Evolutionary conservation across 2,113 vertebrate genomes (phyloP).

Genomic region (Anseranas semipalmata): DNA sequence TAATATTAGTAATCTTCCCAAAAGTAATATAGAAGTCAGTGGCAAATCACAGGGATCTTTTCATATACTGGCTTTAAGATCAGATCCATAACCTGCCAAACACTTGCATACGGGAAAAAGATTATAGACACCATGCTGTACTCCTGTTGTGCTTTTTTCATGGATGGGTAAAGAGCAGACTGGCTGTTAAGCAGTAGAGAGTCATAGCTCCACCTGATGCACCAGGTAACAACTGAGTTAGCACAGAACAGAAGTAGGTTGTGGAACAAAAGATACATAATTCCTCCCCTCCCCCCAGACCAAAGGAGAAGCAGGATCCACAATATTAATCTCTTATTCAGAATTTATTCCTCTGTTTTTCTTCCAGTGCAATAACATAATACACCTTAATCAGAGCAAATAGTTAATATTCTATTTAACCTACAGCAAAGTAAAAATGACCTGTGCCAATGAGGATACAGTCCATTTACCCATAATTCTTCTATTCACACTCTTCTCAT

Average conservation of each 20-base stretch:
- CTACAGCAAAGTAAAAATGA: neutral
- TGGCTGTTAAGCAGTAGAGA: neutral
- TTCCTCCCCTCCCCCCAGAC: neutral
- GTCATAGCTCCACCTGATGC: neutral
- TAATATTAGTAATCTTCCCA: neutral
- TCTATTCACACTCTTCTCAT: neutral
- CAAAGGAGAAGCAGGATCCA: neutral
- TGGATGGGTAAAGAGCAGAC: neutral
- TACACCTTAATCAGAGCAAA: slow-evolving; percentile 17
- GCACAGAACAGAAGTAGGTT: neutral
- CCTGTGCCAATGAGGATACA: neutral
- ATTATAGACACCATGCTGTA: rapidly evolving
- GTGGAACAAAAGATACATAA: neutral
- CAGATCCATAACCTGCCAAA: neutral
- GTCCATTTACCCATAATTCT: slow-evolving; percentile 28
- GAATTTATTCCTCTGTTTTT: neutral
- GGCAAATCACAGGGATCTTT: neutral
- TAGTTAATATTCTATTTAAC: slow-evolving; percentile 41
- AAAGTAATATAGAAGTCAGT: rapidly evolving
- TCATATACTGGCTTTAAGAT: neutral
- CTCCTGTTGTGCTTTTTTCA: neutral
- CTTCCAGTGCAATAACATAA: neutral
- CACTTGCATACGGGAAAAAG: neutral
- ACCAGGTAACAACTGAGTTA: neutral
- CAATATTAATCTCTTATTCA: neutral